Evolutionary conservation across 2,113 vertebrate species (phyloP), one percentile per base, ranked within the genome.

Genomic region (Protobothrops mucrosquamatus): DNA sequence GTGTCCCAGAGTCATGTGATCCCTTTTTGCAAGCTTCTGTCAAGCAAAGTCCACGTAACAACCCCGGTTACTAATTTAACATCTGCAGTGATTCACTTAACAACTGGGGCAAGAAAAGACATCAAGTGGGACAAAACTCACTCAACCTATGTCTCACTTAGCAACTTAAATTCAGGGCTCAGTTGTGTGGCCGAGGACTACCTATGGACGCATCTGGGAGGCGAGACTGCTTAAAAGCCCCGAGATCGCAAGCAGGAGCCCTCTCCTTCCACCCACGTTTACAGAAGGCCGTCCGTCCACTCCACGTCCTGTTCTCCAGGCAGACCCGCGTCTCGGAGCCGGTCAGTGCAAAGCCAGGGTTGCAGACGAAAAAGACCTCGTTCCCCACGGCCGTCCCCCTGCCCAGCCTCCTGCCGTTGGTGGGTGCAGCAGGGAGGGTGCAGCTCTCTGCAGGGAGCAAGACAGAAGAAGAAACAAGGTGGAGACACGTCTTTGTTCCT

Each of bases 291-390:
- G 97, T 97, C 94, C 97, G 97, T 90, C 98, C 97, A 0, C 98
- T 98, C 98, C 98, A 99, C 0, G 92, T 98, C 93, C 95, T 95
- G 88, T 98, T 95, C 0, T 98, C 97, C 93, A 97, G 97, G 96
- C 98, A 99, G 87, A 96, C 0, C 8, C 98, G 97, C 0, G 97
- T 98, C 96, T 98, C 98, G 0, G 98, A 97, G 85, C 98, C 98
- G 89, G 97, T 94, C 93, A 99, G 97, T 89, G 34, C 96, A 94
- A 98, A 99, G 2, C 98, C 98, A 0, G 90, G 52, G 0, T 98
- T 85, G 24, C 98, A 99, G 93, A 98, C 1, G 0, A 99, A 98
- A 93, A 99, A 98, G 90, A 98, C 92, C 24, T 99, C 98, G 0
- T 98, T 98, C 61, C 98, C 98, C 20, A 97, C 81, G 0, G 90